Conservation (phyloP, 2,888 invertebrate genomes). For the Germaria angustata region DNA sequence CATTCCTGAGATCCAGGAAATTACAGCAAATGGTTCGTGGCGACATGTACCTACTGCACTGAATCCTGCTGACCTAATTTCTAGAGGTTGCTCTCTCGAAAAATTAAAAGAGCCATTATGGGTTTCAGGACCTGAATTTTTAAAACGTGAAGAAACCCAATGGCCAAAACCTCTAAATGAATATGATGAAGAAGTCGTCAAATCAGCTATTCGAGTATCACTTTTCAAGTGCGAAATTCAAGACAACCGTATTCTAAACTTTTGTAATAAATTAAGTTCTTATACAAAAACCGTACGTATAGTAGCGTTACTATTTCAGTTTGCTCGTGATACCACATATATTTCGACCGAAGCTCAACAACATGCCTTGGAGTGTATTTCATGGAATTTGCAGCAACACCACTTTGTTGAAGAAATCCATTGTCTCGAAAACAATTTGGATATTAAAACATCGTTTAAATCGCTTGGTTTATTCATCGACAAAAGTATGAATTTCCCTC, state of each 20-base stretch:
- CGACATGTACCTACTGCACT: constrained; percentile 25
- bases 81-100: constrained; percentile 46
- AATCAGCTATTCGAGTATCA: constrained; percentile 12
- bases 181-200: constrained; percentile 13
- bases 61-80: constrained; percentile 58
- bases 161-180: not conserved
- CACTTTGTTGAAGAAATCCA: constrained; percentile 2
- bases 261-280: too few relatives aligned
- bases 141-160: constrained; percentile 12
- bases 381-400: constrained; percentile 16
- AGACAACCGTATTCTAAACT: not conserved
- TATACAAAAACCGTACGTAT: too few relatives aligned
- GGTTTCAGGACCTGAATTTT: too few relatives aligned
- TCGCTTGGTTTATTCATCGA: constrained; percentile 16
- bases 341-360: too few relatives aligned
- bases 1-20: too few relatives aligned
- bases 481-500: not conserved
- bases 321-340: too few relatives aligned
- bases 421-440: not conserved
- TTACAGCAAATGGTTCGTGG: too few relatives aligned
- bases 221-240: constrained; percentile 30
- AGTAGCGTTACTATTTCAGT: too few relatives aligned
- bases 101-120: too few relatives aligned
- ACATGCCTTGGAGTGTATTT: too few relatives aligned
- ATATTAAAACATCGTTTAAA: constrained; percentile 12